These are phyloP conservation scores for Hiodon tergisus DNA, from an alignment of 2,113 vertebrate genomes.

Conservation along the genomic window DNA sequence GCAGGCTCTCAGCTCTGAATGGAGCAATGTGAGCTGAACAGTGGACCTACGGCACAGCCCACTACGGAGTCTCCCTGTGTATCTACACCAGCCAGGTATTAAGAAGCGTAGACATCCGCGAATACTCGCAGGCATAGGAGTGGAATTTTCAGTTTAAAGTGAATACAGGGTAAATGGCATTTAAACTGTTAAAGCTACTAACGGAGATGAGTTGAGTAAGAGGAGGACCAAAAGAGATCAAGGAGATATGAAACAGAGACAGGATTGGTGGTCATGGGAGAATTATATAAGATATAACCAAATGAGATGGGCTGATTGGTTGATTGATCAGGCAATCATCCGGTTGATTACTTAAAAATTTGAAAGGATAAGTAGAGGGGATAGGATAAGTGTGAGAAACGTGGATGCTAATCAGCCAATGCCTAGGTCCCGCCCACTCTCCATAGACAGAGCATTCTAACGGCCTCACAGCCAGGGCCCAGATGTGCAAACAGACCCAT, in stretches of 20 bases:
- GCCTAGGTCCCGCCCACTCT: not conserved
- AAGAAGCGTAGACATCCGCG: not conserved
- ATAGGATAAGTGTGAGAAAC: too few relatives aligned
- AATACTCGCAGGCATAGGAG: not conserved
- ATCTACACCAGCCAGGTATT: slow-evolving; percentile 4
- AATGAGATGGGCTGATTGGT: too few relatives aligned
- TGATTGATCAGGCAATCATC: too few relatives aligned
- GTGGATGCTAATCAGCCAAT: not conserved
- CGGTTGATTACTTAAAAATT: too few relatives aligned
- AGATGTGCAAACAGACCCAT: not conserved
- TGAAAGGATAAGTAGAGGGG: too few relatives aligned
- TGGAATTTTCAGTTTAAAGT: not conserved
- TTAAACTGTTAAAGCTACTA: not conserved
- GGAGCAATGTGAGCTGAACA: not conserved
- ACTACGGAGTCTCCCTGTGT: not conserved
- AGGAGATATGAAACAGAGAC: too few relatives aligned
- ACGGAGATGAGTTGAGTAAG: not conserved
- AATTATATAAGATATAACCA: too few relatives aligned
- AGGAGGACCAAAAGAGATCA: too few relatives aligned
- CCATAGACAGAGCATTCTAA: not conserved
- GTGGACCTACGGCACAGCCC: not conserved
- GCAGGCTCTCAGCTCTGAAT: not conserved
- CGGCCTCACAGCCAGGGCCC: not conserved
- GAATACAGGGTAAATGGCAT: too few relatives aligned
- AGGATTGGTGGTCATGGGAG: too few relatives aligned